Percentiles rank a stretch among this genome's conserved stretches.
Evolutionary conservation across 2,113 vertebrate species (phyloP).

Genomic region (Rhinichthys klamathensis): DNA sequence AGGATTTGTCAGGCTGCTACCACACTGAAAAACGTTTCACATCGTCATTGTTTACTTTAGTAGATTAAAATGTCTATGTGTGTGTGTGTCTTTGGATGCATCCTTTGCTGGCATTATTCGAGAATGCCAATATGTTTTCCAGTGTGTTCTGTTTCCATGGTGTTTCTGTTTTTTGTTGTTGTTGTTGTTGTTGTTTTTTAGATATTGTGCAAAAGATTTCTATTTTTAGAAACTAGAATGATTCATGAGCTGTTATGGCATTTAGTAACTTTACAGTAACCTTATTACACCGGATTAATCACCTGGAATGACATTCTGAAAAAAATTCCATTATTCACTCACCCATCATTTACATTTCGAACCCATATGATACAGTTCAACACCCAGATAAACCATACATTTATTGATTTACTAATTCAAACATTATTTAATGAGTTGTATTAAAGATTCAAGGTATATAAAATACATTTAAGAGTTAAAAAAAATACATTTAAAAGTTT

Average conservation of each 20-base stretch:
- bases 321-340: not conserved
- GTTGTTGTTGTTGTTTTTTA: not conserved
- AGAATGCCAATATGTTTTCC: conserved; percentile 4
- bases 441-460: not conserved
- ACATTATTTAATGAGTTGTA: not conserved
- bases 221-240: not conserved
- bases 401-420: not conserved
- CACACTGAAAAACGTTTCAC: conserved; percentile 52
- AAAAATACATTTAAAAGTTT: no score
- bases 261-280: not conserved
- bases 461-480: not conserved
- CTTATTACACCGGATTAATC: not conserved
- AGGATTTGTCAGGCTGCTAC: conserved; percentile 46
- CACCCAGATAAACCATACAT: not conserved
- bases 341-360: not conserved
- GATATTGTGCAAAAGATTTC: not conserved
- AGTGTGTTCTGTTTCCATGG: not conserved
- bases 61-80: conserved; percentile 23
- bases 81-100: not conserved
- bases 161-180: not conserved
- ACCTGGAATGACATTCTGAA: not conserved
- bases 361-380: no score
- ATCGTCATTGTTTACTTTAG: conserved; percentile 51
- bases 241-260: not conserved
- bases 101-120: conserved; percentile 1